Evolutionary conservation across 2,888 invertebrate species (phyloP).

Genomic region (Drosophila sordidapex): DNA sequence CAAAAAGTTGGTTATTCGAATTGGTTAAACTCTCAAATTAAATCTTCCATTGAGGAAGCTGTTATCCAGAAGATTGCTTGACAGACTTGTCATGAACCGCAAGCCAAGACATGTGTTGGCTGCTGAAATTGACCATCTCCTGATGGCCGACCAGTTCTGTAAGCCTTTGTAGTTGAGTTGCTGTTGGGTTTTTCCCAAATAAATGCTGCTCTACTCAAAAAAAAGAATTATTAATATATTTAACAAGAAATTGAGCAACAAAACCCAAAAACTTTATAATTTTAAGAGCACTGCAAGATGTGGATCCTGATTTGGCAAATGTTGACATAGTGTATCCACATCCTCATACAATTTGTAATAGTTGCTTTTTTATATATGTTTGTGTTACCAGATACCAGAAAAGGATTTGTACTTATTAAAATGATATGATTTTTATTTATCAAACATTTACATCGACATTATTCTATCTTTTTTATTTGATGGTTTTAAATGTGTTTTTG

Average conservation of each 20-base stretch:
- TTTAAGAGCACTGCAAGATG: background rate
- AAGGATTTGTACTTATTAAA: constrained; percentile 39
- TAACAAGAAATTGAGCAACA: background rate
- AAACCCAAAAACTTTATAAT: background rate
- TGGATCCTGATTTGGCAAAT: background rate
- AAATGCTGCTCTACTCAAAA: background rate
- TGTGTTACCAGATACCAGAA: background rate
- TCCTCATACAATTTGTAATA: background rate
- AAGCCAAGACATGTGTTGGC: background rate
- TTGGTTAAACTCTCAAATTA: background rate
- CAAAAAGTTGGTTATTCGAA: background rate
- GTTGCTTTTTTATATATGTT: background rate
- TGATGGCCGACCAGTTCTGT: background rate
- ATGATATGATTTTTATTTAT: constrained; percentile 58
- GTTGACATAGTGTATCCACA: background rate
- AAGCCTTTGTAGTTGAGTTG: background rate
- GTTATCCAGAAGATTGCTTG: background rate
- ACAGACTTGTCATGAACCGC: background rate
- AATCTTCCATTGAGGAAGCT: background rate
- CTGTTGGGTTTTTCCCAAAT: background rate
- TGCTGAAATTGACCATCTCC: background rate
- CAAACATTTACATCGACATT: constrained; percentile 56
- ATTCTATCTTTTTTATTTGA: constrained; percentile 35
- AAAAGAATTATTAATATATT: background rate
- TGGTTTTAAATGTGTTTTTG: constrained; percentile 27